Base-by-base conservation (phyloP, 1,140 invertebrate species). In the Pogonus chalceus region DNA sequence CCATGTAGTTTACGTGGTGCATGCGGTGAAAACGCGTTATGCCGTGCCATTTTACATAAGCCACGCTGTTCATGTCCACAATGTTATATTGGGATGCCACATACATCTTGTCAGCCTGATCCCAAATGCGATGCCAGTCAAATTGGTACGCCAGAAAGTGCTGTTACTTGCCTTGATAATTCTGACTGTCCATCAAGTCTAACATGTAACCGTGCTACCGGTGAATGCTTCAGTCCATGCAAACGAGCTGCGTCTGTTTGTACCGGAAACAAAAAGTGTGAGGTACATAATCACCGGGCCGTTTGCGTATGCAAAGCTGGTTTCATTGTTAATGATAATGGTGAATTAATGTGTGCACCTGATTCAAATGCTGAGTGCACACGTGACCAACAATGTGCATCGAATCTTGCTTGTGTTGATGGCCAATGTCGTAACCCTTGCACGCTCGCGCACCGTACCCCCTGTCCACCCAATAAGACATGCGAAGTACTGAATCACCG, bases 221-320 rank as follows among this genome's bases (percentile, higher is more conserved):
- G 80, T 54, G 76, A 83, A 62, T 93, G 91, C 66, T 79, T 80
- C 54, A 85, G 91, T 70, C 89, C 91, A 10, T 92, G 89, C 64
- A n/a, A n/a, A n/a, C 73, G 69, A 60, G 46, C 49, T 9, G 63
- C 76, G 3, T 69, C 74, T 16, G 76, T 82, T 58, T 92, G 90
- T 68, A 79, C 81, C 51, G 74, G 77, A 57, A 89, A 89, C 68
- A 90, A 92, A 67, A 85, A 83, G 67, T 95, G 91, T 71, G 85
- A 91, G 75, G 89, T 92, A 31, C 81, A 86, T 58, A 82, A 85
- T 62, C 91, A 94, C 66, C 76, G 78, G 60, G 83, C 90, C 0
- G 80, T 86, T 54, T 95, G 92, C 71, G 86, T 92, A 18, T 96
- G 92, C 72, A 88, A 90, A 64, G 80, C 83, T 62, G 89, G 90